Evolutionary conservation across 2,113 vertebrate genomes (phyloP), one percentile per base, ranked within the genome.

Genomic region (Narcine bancroftii): DNA sequence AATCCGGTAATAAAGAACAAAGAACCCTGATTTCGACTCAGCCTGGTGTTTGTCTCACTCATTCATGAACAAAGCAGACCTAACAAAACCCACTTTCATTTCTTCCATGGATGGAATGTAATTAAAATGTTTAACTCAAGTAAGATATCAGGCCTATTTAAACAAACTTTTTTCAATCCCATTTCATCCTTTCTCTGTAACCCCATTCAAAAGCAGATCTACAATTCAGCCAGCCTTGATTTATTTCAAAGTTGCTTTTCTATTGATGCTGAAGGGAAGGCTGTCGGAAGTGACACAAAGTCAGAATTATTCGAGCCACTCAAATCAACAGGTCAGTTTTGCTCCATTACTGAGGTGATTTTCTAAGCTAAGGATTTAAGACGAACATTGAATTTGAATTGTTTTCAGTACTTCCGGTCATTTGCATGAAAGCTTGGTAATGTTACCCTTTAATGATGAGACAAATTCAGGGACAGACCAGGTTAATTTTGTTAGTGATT

Each of bases 311-410:
- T 53, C 29, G 47, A 83, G 10, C 47, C 11, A 26, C 47, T 47
- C 50, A 83, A 83, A 83, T 53, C 47, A 83, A 56, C 47, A 24
- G 81, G 33, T 60, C 56, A 85, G 36, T 83, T n/a, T 87, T 87
- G 17, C 13, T 87, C 33, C 81, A n/a, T 36, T 36, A 60, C 81
- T 60, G 29, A 60, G 53, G 81, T 60, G 53, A 83, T 47, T 83
- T 87, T 87, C n/a, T 56, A 60, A 87, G 36, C 6, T n/a, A 19
- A 87, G 53, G 15, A 53, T 60, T 87, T 60, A 36, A 36, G 33
- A 42, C 81, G 60, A 56, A 63, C 60, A 15, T 87, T 87, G 53
- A 36, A 17, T 87, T 60, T 63, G 26, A 33, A 81, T 47, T 36
- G 15, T 60, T 87, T 63, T 17, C 17, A 56, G 15, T 3, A 87